phyloP scores from a whole-genome alignment of 2,797 vertebrate species.

The Tympanoctomys barrerae region DNA sequence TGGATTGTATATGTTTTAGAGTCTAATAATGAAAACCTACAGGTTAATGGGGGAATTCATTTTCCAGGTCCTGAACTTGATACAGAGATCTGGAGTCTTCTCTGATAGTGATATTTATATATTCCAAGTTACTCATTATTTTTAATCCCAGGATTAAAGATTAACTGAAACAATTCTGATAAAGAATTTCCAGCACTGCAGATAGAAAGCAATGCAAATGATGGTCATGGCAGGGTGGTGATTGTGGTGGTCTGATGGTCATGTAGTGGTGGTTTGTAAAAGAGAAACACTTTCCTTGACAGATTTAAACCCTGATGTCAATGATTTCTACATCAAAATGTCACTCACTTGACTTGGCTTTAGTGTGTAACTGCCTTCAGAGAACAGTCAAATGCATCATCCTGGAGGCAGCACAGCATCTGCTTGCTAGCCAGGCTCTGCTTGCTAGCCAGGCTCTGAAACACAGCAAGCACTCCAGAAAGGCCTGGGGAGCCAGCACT shows the following conservation, averaged over 20 bases:
- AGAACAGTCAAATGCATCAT: background rate
- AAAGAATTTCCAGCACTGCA: background rate
- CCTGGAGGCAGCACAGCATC: background rate
- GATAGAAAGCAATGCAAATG: background rate
- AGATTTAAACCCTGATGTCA: background rate
- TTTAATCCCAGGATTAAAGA: conserved; percentile 22
- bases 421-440: background rate
- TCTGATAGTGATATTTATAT: background rate
- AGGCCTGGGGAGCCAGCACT: background rate
- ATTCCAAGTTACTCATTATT: background rate
- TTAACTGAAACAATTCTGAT: background rate
- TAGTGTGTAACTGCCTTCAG: background rate
- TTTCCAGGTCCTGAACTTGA: background rate
- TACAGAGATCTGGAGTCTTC: background rate
- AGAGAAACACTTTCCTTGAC: background rate
- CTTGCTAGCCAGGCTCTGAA: background rate
- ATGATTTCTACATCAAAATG: background rate
- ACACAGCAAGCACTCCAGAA: background rate
- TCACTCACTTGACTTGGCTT: background rate
- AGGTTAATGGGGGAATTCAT: background rate
- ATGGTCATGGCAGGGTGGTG: too few species aligned
- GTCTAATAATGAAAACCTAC: background rate
- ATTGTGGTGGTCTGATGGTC: background rate
- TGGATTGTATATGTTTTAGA: background rate
- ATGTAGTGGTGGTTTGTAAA: background rate